These are phyloP conservation scores for Chelonus insularis DNA, from an alignment of 1,140 invertebrate species.

Conservation along the genomic window DNA sequence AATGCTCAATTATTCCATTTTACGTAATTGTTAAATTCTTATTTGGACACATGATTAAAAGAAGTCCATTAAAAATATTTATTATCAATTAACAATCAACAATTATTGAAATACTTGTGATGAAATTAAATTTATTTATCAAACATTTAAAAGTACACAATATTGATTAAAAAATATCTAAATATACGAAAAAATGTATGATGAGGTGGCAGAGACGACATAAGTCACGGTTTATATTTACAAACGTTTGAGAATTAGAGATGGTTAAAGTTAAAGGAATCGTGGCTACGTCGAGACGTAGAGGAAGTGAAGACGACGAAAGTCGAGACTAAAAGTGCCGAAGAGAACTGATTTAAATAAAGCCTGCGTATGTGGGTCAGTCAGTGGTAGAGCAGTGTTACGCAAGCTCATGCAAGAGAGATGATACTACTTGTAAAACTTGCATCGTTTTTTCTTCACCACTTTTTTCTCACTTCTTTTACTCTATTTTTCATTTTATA, in stretches of 20 bases:
- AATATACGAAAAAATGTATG: too few species aligned
- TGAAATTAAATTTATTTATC: too few species aligned
- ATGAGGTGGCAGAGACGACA: neutral
- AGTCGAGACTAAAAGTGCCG: conserved; percentile 54
- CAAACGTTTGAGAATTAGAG: conserved; percentile 24
- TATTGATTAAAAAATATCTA: too few species aligned
- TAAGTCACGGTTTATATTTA: conserved; percentile 18
- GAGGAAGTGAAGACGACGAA: conserved; percentile 33
- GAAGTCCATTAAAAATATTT: too few species aligned
- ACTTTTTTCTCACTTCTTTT: neutral
- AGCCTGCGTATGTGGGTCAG: conserved; percentile 59
- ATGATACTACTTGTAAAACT: neutral
- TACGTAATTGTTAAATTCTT: too few species aligned
- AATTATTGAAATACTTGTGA: too few species aligned
- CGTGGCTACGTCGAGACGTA: neutral
- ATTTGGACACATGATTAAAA: too few species aligned
- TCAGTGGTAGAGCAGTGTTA: conserved; percentile 37
- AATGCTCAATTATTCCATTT: too few species aligned
- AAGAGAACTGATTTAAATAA: conserved; percentile 60
- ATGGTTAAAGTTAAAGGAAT: conserved; percentile 19
- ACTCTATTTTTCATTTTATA: too few species aligned
- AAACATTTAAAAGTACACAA: too few species aligned
- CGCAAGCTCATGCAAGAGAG: conserved; percentile 11
- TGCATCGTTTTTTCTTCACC: neutral
- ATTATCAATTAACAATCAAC: too few species aligned